Evolutionary conservation across 2,888 invertebrate genomes (phyloP), one percentile per base, ranked within the genome.

Genomic region (Metacarcinus magister): DNA sequence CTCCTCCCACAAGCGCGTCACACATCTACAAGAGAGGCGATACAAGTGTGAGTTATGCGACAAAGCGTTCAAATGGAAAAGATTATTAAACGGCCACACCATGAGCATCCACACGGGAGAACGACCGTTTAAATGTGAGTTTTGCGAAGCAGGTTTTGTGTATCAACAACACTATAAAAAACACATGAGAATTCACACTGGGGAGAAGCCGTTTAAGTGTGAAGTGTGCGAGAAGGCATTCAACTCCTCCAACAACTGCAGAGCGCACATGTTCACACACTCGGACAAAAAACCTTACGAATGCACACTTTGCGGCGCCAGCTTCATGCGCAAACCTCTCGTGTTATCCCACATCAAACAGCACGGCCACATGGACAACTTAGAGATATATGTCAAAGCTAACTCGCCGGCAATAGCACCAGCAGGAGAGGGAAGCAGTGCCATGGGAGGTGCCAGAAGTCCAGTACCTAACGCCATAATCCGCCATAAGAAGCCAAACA

Each of bases 201-300:
- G 97, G 0, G 97, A 97, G 91, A 97, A 97, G 87, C 97, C 97
- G n/a, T 97, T 96, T 91, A 96, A 96, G 48, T 97, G 97, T 87
- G 97, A 97, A 98, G 98, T 98, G n/a, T 99, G 99, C 97, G 98
- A 98, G 95, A 99, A 99, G 97, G 98, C 98, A 94, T 99, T 99
- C 98, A 98, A 98, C 97, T 98, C 98, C 10, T 98, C 98, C 96
- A 99, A 99, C 97, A 99, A 99, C 94, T 94, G 97, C n/a, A 95
- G 96, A 32, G 97, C 97, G 16, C 97, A 97, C 94, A 97, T 96
- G 95, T 97, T 97, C 94, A 97, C 97, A 28, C 97, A 97, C 94
- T 96, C 96, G n/a, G 97, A 97, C 43, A 97, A 96, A 43, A 97
- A 97, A 60, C 97, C 97, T 3, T 97, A 97, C 91, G 97, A 97